phyloP scores from a whole-genome alignment of 1,140 invertebrate genomes.

The Tribolium castaneum region DNA sequence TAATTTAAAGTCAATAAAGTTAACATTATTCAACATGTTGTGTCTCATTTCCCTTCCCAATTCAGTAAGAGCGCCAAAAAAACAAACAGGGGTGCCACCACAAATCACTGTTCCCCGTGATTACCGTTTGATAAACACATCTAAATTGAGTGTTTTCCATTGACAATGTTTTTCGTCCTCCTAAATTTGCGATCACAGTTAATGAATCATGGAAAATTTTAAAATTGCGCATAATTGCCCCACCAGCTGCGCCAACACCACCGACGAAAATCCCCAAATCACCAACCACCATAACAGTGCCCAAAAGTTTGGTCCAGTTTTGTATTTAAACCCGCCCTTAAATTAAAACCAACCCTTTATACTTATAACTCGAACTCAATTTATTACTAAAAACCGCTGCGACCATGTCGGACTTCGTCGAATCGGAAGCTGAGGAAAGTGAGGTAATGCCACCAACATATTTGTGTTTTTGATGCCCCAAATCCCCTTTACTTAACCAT shows the following conservation, averaged over 20 bases:
- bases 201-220: not conserved
- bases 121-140: too few species aligned
- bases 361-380: not conserved
- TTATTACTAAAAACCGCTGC: not conserved
- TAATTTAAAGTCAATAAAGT: conserved; percentile 30
- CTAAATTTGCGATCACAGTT: too few species aligned
- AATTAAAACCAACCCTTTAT: not conserved
- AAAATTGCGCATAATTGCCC: not conserved
- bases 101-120: too few species aligned
- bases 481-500: not conserved
- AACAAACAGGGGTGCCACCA: not conserved
- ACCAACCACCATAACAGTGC: not conserved
- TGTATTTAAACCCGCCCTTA: not conserved
- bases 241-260: not conserved
- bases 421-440: conserved; percentile 86
- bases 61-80: not conserved
- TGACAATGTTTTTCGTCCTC: too few species aligned
- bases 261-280: not conserved
- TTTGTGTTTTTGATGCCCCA: not conserved
- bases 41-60: not conserved
- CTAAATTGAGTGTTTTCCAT: too few species aligned
- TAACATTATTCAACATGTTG: not conserved
- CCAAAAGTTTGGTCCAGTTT: not conserved
- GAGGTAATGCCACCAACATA: conserved; percentile 69
- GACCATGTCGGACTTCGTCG: conserved; percentile 81